A percentile compares a stretch with the other conserved stretches of the same genome.
These are phyloP conservation scores for Epinotia brunnichana DNA, from an alignment of 2,888 invertebrate genomes.

Conservation along the genomic window DNA sequence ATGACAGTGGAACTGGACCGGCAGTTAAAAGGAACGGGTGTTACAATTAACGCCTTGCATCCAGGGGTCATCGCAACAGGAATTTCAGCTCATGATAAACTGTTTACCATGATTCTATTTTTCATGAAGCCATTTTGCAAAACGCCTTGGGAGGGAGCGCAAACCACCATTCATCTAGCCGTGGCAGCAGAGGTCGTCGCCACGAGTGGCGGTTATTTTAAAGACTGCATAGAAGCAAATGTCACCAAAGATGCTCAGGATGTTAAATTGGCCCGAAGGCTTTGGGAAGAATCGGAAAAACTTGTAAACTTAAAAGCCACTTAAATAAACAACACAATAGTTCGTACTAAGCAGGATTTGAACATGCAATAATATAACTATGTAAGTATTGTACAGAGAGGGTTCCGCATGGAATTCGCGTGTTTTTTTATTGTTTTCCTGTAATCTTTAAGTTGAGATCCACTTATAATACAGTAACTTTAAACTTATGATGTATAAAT, in stretches of 20 bases:
- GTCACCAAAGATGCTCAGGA: constrained; percentile 71
- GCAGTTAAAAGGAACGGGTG: constrained; percentile 86
- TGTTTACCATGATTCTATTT: constrained; percentile 50
- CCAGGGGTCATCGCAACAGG: constrained; percentile 91
- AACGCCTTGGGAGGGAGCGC: constrained; percentile 44
- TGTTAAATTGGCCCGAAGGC: constrained; percentile 58
- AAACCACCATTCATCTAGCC: constrained; percentile 74
- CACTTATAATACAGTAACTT: too few species aligned
- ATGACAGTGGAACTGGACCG: constrained; percentile 88
- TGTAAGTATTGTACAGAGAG: too few species aligned
- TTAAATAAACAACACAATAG: not conserved
- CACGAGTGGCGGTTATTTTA: constrained; percentile 83
- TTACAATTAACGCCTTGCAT: constrained; percentile 91
- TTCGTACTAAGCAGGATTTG: too few species aligned
- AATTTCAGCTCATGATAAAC: constrained; percentile 59
- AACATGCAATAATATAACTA: too few species aligned
- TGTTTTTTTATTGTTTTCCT: too few species aligned
- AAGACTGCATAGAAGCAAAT: constrained; percentile 70
- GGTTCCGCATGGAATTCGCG: too few species aligned
- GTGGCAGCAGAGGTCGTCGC: constrained; percentile 71
- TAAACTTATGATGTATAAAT: too few species aligned
- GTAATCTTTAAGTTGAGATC: too few species aligned
- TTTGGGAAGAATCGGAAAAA: constrained; percentile 30
- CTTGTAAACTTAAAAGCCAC: constrained; percentile 14
- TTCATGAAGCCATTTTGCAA: constrained; percentile 31